These are phyloP conservation scores for Luidia sarsii DNA, from an alignment of 53 echinoderm and acorn worm genomes.

Conservation along the genomic window DNA sequence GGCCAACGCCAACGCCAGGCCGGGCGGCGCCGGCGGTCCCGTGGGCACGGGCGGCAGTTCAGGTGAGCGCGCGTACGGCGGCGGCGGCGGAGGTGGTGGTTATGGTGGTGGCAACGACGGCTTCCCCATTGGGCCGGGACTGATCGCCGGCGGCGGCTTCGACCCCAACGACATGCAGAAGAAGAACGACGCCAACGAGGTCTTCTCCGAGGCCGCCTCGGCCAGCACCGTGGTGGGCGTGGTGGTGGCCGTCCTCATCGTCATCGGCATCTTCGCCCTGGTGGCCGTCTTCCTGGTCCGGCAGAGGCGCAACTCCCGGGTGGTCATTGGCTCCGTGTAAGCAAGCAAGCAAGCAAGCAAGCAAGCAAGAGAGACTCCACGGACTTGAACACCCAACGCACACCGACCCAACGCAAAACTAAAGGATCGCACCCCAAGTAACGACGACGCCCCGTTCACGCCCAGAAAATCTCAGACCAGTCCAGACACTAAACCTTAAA, in stretches of 20 bases:
- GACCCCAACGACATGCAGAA: conserved; percentile 6
- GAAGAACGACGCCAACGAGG: conserved; percentile 10
- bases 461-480: too few species aligned
- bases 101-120: not conserved
- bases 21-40: not conserved
- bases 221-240: conserved; percentile 76
- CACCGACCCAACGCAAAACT: too few species aligned
- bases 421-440: too few species aligned
- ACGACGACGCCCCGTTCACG: too few species aligned
- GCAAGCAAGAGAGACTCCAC: too few species aligned
- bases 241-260: conserved; percentile 73
- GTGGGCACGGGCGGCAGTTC: conserved; percentile 6
- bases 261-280: conserved; percentile 78
- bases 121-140: conserved; percentile 18
- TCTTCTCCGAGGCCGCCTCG: conserved; percentile 4
- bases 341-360: not conserved
- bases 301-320: conserved; percentile 69
- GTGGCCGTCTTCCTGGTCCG: conserved; percentile 71
- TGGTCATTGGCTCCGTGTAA: conserved; percentile 72
- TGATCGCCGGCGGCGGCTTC: conserved; percentile 30
- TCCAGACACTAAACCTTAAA: too few species aligned
- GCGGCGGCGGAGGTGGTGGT: conserved; percentile 28
- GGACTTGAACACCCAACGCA: too few species aligned
- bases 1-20: conserved; percentile 11
- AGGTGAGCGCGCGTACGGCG: conserved; percentile 22